A percentile compares a stretch with the other conserved stretches of the same genome.
Evolutionary conservation across 2,888 invertebrate genomes (phyloP).

Genomic region (Dione vanillae): DNA sequence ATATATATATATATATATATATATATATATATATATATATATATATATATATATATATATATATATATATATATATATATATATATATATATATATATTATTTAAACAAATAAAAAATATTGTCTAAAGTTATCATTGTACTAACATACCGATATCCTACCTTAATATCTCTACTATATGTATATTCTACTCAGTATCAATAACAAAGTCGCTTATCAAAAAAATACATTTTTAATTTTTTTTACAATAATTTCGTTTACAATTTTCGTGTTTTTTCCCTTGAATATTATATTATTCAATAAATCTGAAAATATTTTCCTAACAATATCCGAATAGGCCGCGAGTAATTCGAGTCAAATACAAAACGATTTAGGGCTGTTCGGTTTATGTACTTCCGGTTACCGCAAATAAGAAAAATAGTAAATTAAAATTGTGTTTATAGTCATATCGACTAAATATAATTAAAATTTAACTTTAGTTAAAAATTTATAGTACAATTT

Average conservation of each 20-base stretch:
- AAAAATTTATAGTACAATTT: too few relatives aligned
- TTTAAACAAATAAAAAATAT: constrained; percentile 40
- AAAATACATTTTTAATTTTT: constrained; percentile 43
- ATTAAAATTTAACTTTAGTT: too few relatives aligned
- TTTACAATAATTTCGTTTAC: constrained; percentile 39
- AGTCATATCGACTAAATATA: too few relatives aligned
- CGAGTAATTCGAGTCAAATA: constrained; percentile 54
- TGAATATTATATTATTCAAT: constrained; percentile 25
- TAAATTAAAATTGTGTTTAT: too few relatives aligned
- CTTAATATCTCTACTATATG: constrained; percentile 22
- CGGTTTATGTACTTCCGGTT: constrained; percentile 4
- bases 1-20: too few relatives aligned
- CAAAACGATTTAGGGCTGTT: constrained; percentile 50
- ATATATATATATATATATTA: too few relatives aligned
- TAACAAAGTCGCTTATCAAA: constrained; percentile 46
- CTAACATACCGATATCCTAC: constrained; percentile 28
- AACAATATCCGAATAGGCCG: constrained; percentile 57
- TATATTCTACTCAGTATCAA: constrained; percentile 28
- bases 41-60: too few relatives aligned
- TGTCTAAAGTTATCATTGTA: constrained; percentile 36
- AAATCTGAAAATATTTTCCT: constrained; percentile 46
- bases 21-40: too few relatives aligned
- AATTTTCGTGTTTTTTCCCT: constrained; percentile 27
- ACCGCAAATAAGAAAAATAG: not conserved
- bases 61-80: too few relatives aligned